A percentile compares a stretch with the other conserved stretches of the same genome.
Evolutionary conservation across 1,140 invertebrate genomes (phyloP).

Genomic region (Cyclargus thomasi): DNA sequence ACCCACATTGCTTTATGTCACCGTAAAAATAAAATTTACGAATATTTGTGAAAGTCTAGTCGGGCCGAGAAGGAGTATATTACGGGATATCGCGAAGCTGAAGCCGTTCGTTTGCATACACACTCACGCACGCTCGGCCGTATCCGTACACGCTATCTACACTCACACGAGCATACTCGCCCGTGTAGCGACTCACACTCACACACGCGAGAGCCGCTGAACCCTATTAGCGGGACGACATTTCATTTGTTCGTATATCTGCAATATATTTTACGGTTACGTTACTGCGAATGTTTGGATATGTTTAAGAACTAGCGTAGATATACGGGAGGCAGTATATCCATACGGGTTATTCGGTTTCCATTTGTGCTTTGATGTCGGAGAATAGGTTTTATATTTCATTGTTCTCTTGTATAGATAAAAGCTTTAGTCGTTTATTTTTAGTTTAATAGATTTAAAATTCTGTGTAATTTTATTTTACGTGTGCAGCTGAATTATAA

Average conservation of each 20-base stretch:
- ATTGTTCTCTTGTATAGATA: too few species aligned
- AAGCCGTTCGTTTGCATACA: conserved; percentile 1
- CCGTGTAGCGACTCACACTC: too few species aligned
- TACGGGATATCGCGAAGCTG: background rate
- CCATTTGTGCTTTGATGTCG: background rate
- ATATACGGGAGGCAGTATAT: background rate
- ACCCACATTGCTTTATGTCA: background rate
- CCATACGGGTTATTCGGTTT: background rate
- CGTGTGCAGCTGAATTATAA: too few species aligned
- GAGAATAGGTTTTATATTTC: too few species aligned
- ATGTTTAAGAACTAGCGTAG: background rate
- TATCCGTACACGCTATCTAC: background rate
- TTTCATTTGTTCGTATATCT: conserved; percentile 13
- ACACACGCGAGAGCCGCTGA: background rate
- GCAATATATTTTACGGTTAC: conserved; percentile 13
- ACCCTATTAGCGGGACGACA: conserved; percentile 6
- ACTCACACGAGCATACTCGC: background rate
- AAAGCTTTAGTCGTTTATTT: too few species aligned
- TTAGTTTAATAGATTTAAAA: too few species aligned
- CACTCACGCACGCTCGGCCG: background rate
- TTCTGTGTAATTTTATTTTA: too few species aligned
- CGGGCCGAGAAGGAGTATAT: background rate
- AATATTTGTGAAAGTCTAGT: background rate
- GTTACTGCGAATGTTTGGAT: conserved; percentile 4
- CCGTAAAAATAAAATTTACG: conserved; percentile 12